Conservation (phyloP, 2,113 vertebrate genomes). For the Panthera tigris region DNA sequence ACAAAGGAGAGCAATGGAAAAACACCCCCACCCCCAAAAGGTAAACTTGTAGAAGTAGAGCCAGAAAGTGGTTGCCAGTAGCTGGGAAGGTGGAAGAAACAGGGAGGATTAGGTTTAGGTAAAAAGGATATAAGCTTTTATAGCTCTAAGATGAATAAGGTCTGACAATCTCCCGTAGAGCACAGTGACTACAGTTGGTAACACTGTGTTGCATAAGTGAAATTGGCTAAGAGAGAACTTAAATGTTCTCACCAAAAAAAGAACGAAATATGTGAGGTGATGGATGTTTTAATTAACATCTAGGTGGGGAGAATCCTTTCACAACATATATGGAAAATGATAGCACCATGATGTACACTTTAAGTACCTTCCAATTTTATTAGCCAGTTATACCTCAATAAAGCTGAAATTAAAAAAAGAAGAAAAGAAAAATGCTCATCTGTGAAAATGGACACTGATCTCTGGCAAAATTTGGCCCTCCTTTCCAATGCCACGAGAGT, state of each 20-base stretch:
- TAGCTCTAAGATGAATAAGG: not conserved
- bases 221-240: not conserved
- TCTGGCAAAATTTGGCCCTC: not conserved
- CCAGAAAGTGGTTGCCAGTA: not conserved
- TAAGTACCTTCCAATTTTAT: not conserved
- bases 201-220: not conserved
- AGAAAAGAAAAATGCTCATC: not conserved
- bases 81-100: too few relatives aligned
- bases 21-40: not conserved
- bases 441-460: not conserved
- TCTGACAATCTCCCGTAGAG: not conserved
- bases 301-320: not conserved
- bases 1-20: not conserved
- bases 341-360: not conserved
- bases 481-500: accelerated
- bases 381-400: not conserved
- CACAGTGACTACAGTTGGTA: not conserved
- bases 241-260: not conserved
- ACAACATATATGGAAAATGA: not conserved
- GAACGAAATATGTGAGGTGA: not conserved
- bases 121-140: too few relatives aligned
- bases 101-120: not conserved
- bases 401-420: not conserved
- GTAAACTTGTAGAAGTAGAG: not conserved
- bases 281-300: not conserved